These are phyloP conservation scores for Drosophila greeni DNA, from an alignment of 2,888 invertebrate species.

Conservation along the genomic window DNA sequence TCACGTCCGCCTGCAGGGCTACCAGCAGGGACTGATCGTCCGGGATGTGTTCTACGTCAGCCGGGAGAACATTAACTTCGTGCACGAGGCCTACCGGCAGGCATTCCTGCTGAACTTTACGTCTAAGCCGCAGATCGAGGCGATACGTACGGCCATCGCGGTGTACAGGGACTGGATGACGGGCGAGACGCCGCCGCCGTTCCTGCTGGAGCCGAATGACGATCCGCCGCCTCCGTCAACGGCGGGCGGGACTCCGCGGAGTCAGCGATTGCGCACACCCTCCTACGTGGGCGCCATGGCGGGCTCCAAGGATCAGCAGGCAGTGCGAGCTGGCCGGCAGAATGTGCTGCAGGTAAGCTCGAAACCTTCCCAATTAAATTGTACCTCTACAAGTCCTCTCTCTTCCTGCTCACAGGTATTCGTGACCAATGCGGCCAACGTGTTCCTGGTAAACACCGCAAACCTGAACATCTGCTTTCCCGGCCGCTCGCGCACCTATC, in stretches of 20 bases:
- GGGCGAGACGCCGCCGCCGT: slow-evolving; percentile 87
- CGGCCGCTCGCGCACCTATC: slow-evolving; percentile 81
- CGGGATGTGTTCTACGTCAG: slow-evolving; percentile 92
- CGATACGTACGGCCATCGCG: slow-evolving; percentile 91
- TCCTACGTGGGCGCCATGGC: slow-evolving; percentile 86
- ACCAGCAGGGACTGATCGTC: slow-evolving; percentile 82
- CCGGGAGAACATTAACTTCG: slow-evolving; percentile 94
- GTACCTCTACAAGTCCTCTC: too few species aligned
- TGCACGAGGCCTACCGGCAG: slow-evolving; percentile 95
- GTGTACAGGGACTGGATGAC: slow-evolving; percentile 98
- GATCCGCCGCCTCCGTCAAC: slow-evolving; percentile 44
- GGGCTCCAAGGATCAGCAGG: slow-evolving; percentile 87
- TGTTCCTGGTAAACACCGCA: slow-evolving; percentile 85
- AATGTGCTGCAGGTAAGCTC: slow-evolving; percentile 76
- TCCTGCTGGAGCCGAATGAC: slow-evolving; percentile 86
- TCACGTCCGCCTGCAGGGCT: slow-evolving; percentile 74
- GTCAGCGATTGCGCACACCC: slow-evolving; percentile 85
- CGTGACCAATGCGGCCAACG: slow-evolving; percentile 96
- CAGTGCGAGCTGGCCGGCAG: slow-evolving; percentile 90
- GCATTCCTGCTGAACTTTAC: slow-evolving; percentile 92
- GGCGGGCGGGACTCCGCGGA: slow-evolving; percentile 79
- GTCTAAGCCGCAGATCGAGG: slow-evolving; percentile 86
- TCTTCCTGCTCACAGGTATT: slow-evolving; percentile 80
- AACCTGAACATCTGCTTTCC: slow-evolving; percentile 80
- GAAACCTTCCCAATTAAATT: too few species aligned